Evolutionary conservation across 1,140 invertebrate genomes (phyloP).

Genomic region (Melitaea cinxia): DNA sequence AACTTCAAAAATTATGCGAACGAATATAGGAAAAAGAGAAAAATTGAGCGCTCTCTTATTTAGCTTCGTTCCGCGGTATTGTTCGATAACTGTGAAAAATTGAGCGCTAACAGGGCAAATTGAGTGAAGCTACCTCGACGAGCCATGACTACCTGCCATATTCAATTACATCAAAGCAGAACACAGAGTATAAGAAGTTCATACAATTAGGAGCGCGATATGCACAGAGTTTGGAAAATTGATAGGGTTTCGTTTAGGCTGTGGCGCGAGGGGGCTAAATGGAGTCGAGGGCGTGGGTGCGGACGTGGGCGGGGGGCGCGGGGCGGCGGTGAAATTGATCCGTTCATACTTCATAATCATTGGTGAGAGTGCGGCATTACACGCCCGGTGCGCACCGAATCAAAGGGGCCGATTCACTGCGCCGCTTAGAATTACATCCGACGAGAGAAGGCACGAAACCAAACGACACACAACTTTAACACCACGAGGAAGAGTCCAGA

Average conservation of each 20-base stretch:
- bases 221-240: not conserved
- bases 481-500: not conserved
- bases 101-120: constrained; percentile 62
- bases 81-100: constrained; percentile 67
- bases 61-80: constrained; percentile 53
- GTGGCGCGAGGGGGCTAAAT: constrained; percentile 23
- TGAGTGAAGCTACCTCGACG: constrained; percentile 53
- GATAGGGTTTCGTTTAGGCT: constrained; percentile 25
- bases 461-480: not conserved
- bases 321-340: constrained; percentile 62
- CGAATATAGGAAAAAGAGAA: constrained; percentile 17
- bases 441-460: not conserved
- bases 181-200: constrained; percentile 29
- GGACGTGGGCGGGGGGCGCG: constrained; percentile 42
- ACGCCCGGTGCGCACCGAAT: constrained; percentile 19
- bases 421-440: constrained; percentile 2
- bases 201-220: not conserved
- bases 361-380: constrained; percentile 34
- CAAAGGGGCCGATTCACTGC: constrained; percentile 16
- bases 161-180: not conserved
- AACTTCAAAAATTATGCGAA: not conserved
- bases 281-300: not conserved
- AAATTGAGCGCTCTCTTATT: constrained; percentile 57
- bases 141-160: constrained; percentile 7
- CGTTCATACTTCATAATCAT: constrained; percentile 62